Evolutionary conservation across 2,888 invertebrate genomes (phyloP).

Genomic region (Unio delphinus): DNA sequence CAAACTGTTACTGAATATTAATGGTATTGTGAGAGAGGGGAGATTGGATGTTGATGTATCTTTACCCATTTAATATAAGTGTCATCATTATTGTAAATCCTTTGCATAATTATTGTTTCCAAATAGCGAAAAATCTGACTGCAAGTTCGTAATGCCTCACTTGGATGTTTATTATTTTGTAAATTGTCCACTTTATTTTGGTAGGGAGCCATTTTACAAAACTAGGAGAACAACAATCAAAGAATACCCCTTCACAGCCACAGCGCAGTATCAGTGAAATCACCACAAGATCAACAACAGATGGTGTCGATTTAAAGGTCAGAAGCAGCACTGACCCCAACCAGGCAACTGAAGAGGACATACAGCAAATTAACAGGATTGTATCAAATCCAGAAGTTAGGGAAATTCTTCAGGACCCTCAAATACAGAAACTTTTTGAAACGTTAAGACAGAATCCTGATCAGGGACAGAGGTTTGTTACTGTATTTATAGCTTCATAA

Average conservation of each 20-base stretch:
- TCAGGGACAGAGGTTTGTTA: slow-evolving; percentile 59
- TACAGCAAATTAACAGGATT: slow-evolving; percentile 48
- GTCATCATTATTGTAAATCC: no score
- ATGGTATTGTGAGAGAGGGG: no score
- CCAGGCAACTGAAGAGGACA: slow-evolving; percentile 42
- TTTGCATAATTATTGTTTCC: no score
- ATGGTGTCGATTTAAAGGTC: slow-evolving; percentile 37
- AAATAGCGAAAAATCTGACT: no score
- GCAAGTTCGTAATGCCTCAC: not conserved
- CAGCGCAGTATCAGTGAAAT: slow-evolving; percentile 7
- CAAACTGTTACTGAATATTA: no score
- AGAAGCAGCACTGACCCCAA: slow-evolving; percentile 43
- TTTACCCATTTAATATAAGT: no score
- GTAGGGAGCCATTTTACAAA: slow-evolving; percentile 60
- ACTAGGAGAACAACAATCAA: slow-evolving; percentile 31
- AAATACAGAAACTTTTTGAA: slow-evolving; percentile 57
- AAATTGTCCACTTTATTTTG: slow-evolving; percentile 9
- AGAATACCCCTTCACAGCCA: slow-evolving; percentile 3
- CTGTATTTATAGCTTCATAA: no score
- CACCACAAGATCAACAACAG: slow-evolving; percentile 12
- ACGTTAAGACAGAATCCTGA: slow-evolving; percentile 51
- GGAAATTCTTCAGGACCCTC: slow-evolving; percentile 55
- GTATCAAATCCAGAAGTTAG: slow-evolving; percentile 53
- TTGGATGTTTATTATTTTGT: not conserved
- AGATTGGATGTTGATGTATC: no score